phyloP scores from a whole-genome alignment of 2,888 invertebrate species.

The Stenotaenia linearis region DNA sequence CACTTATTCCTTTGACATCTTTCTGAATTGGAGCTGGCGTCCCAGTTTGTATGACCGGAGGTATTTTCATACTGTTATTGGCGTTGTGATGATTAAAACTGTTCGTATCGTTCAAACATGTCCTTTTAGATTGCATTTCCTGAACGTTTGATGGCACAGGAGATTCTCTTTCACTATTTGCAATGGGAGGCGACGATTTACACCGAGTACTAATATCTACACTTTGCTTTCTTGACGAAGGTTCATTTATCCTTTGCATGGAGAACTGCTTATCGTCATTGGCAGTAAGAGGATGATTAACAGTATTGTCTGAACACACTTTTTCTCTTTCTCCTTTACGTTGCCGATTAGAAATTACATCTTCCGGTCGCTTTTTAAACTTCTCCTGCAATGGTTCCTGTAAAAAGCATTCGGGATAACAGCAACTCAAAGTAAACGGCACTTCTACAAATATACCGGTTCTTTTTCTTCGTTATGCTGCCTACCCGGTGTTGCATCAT shows the following conservation, averaged over 20 bases:
- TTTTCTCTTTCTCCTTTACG: background rate
- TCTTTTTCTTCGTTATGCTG: background rate
- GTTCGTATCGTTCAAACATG: background rate
- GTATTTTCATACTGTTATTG: background rate
- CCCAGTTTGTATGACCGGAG: background rate
- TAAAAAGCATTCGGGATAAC: background rate
- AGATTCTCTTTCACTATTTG: background rate
- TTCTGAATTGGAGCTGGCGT: background rate
- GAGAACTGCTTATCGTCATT: background rate
- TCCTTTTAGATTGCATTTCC: background rate
- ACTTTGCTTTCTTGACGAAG: background rate
- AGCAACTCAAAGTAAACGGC: too few species aligned
- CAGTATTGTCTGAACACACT: background rate
- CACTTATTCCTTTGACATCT: background rate
- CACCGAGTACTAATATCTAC: slow-evolving; percentile 1
- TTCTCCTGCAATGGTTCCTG: background rate
- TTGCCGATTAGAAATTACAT: background rate
- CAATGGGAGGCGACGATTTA: background rate
- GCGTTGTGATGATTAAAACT: background rate
- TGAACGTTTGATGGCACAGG: background rate
- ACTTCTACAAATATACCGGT: too few species aligned
- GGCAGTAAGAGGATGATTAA: background rate
- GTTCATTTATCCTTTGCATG: background rate
- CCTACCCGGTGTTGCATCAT: background rate
- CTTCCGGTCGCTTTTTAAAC: background rate